phyloP scores from a whole-genome alignment of 1,140 invertebrate species.

The Araneus ventricosus region DNA sequence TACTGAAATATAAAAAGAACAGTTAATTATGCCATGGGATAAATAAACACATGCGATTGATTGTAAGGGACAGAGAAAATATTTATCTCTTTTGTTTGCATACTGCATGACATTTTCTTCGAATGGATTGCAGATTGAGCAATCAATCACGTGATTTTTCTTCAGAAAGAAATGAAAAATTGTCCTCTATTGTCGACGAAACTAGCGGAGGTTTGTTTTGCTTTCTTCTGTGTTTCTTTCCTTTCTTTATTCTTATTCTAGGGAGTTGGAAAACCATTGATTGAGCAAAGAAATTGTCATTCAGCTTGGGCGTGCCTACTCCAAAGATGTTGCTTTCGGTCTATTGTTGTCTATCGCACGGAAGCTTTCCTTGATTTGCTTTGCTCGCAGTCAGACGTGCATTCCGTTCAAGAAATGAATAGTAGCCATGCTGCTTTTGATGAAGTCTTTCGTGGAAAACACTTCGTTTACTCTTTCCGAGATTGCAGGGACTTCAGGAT shows the following conservation, averaged over 20 bases:
- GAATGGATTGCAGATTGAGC: constrained; percentile 12
- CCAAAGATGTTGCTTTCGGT: neutral
- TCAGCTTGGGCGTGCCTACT: constrained; percentile 28
- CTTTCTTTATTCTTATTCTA: constrained; percentile 10
- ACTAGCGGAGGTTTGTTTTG: constrained; percentile 3
- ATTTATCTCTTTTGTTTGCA: constrained; percentile 29
- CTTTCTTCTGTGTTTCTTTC: neutral
- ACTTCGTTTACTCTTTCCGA: neutral
- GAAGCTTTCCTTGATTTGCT: constrained; percentile 1
- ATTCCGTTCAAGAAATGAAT: neutral
- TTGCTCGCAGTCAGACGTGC: neutral
- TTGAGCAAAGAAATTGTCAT: constrained; percentile 59
- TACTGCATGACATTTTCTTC: neutral
- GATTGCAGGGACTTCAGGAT: neutral
- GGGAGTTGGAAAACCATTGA: neutral
- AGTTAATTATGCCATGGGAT: neutral
- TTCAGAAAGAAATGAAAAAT: constrained; percentile 12
- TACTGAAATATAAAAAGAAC: neutral
- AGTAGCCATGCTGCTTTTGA: neutral
- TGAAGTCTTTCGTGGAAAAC: neutral
- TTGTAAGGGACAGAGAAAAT: neutral
- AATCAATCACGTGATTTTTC: constrained; percentile 44
- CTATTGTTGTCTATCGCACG: constrained; percentile 2
- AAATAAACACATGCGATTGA: neutral
- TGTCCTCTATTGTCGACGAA: neutral